These are phyloP conservation scores for Delia radicum DNA, from an alignment of 1,140 invertebrate species.

Conservation along the genomic window DNA sequence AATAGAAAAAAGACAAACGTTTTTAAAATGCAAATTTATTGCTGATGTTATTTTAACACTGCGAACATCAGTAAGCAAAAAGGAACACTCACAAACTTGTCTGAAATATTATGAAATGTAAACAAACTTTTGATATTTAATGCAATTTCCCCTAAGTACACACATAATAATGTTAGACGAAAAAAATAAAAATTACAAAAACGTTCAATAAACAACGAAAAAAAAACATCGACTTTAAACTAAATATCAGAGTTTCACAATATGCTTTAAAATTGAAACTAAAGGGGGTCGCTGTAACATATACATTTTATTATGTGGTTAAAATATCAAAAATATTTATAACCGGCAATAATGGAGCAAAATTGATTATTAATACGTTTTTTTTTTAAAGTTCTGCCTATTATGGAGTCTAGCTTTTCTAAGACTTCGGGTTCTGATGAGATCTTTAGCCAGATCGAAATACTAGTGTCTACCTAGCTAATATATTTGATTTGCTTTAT, in stretches of 20 bases:
- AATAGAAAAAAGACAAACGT: not conserved
- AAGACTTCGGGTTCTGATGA: too few species aligned
- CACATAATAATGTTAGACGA: not conserved
- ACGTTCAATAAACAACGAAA: not conserved
- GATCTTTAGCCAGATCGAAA: too few species aligned
- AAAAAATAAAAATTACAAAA: not conserved
- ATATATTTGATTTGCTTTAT: too few species aligned
- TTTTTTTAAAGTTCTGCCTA: too few species aligned
- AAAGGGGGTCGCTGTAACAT: too few species aligned
- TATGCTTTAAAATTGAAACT: too few species aligned
- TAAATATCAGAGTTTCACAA: not conserved
- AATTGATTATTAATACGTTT: too few species aligned
- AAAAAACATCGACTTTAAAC: not conserved
- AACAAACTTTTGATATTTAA: slow-evolving; percentile 16
- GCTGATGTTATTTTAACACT: not conserved
- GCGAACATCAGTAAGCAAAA: not conserved
- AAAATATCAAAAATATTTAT: too few species aligned
- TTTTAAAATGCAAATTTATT: slow-evolving; percentile 11
- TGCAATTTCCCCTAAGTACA: slow-evolving; percentile 15
- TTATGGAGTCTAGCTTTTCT: too few species aligned
- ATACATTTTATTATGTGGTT: too few species aligned
- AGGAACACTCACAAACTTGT: slow-evolving; percentile 9
- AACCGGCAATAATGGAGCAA: too few species aligned
- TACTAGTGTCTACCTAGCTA: too few species aligned
- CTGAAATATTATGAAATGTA: slow-evolving; percentile 17